Base-by-base conservation (phyloP, 2,797 vertebrate species). In the Rhynchotus rufescens region DNA sequence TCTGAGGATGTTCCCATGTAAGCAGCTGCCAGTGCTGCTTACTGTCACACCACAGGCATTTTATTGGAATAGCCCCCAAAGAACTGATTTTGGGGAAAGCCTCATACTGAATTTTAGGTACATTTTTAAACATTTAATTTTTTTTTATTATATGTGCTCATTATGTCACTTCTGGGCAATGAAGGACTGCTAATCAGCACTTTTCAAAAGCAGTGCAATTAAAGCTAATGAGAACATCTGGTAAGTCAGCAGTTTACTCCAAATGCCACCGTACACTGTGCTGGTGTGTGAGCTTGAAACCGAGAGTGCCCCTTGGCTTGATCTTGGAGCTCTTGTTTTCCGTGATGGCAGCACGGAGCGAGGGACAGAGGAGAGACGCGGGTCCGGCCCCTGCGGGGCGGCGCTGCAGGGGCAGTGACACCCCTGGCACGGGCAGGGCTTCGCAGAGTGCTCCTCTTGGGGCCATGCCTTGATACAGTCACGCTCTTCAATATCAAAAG, bases 141-240 rank as follows among this genome's bases (percentile, higher is more conserved):
- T 84, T 52, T 47, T 90, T 66, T 38, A 52, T 44, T 74, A 9
- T 80, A 84, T 90, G 77, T 89, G 80, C 71, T 90, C 93, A 47
- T 75, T 60, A 23, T 59, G 61, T 77, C 82, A 74, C 71, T 94
- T 88, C 64, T 81, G 61, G 79, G 83, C 82, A 77, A 1, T 15
- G 83, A 86, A 42, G 17, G 59, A 69, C 66, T 89, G 88, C 90
- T 61, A 64, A 73, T 60, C 4, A 9, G 80, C 87, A 65, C 71
- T 89, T 85, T 14, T 28, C 47, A 57, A 88, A 83, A 86, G 86
- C 49, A 86, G 42, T 38, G 65, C 76, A 76, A 54, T 91, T 81
- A 80, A 32, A 61, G 86, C 30, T 86, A 81, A 87, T 69, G 90
- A 59, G 74, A 92, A 89, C 89, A 90, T 87, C 92, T 92, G 86